These are phyloP conservation scores for Papilio xuthus DNA, from an alignment of 1,140 invertebrate species.

Conservation along the genomic window DNA sequence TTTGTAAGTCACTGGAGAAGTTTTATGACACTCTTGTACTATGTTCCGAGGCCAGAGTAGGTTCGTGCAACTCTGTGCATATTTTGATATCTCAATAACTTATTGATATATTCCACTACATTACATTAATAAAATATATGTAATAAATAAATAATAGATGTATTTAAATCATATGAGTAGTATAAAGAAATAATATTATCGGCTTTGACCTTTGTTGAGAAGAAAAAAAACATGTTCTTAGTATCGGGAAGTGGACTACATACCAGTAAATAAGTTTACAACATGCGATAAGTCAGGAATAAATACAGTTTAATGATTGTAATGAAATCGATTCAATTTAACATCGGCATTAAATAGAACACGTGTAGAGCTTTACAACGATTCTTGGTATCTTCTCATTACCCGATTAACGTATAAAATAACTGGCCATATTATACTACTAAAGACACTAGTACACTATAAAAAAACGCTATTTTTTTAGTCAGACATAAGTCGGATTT, in stretches of 20 bases:
- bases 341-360: neutral
- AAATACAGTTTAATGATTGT: neutral
- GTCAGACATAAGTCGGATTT: neutral
- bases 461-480: neutral
- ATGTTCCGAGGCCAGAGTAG: no score
- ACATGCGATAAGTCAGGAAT: neutral
- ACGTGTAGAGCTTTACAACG: neutral
- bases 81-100: no score
- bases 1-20: no score
- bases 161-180: neutral
- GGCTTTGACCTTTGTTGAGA: conserved; percentile 1
- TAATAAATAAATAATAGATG: neutral
- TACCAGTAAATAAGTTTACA: conserved; percentile 1
- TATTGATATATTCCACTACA: no score
- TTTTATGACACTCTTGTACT: no score
- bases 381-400: no score
- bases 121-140: no score
- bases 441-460: no score
- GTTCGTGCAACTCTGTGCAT: no score
- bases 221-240: neutral
- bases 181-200: neutral
- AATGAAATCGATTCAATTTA: conserved; percentile 16
- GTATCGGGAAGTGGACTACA: conserved; percentile 12
- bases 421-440: no score
- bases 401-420: no score